A percentile compares a stretch with the other conserved stretches of the same genome.
Evolutionary conservation across 2,888 invertebrate genomes (phyloP).

Genomic region (Erebia aethiops): DNA sequence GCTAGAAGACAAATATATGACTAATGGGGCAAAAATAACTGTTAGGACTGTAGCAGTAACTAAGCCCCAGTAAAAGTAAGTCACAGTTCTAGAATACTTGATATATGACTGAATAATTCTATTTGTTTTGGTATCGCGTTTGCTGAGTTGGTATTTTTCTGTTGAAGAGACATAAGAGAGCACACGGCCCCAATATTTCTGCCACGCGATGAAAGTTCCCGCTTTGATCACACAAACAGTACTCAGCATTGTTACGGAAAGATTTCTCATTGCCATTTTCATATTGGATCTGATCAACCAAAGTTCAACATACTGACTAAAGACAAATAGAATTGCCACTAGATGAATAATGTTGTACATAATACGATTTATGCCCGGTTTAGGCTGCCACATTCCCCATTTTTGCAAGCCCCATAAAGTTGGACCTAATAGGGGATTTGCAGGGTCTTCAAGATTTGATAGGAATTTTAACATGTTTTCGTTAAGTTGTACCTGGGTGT

Average conservation of each 20-base stretch:
- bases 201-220: slow-evolving; percentile 61
- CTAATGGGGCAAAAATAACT: slow-evolving; percentile 62
- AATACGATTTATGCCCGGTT: slow-evolving; percentile 40
- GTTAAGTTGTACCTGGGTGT: neutral
- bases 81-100: slow-evolving; percentile 62
- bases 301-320: slow-evolving; percentile 67
- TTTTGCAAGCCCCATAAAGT: slow-evolving; percentile 54
- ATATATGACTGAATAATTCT: slow-evolving; percentile 56
- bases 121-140: slow-evolving; percentile 47
- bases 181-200: slow-evolving; percentile 58
- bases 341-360: slow-evolving; percentile 55
- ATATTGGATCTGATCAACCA: slow-evolving; percentile 59
- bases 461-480: slow-evolving; percentile 36
- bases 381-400: slow-evolving; percentile 63
- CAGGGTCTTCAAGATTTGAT: slow-evolving; percentile 47
- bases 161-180: slow-evolving; percentile 57
- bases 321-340: slow-evolving; percentile 54
- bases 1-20: slow-evolving; percentile 52
- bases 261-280: slow-evolving; percentile 60
- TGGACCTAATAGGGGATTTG: slow-evolving; percentile 58
- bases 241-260: slow-evolving; percentile 67
- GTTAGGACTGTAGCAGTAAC: slow-evolving; percentile 61
- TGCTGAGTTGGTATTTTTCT: slow-evolving; percentile 55
- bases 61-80: slow-evolving; percentile 64
- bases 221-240: slow-evolving; percentile 65